Conservation (phyloP, 2,888 invertebrate species). For the Melipona beecheii region DNA sequence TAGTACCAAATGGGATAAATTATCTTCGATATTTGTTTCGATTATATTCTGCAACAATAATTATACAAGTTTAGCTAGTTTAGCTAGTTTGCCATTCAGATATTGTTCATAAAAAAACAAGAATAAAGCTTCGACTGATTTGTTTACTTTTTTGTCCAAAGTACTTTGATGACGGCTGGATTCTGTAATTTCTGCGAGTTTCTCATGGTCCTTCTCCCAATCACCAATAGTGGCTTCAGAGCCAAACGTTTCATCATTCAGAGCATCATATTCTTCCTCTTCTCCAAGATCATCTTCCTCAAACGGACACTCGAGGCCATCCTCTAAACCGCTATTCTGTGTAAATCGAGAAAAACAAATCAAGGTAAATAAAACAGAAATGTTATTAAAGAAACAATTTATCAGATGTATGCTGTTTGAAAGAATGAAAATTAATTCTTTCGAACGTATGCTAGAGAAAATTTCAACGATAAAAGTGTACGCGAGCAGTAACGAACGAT, state of each 20-base stretch:
- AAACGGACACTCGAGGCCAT: constrained; percentile 82
- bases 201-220: constrained; percentile 91
- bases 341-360: not conserved
- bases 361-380: constrained; percentile 10
- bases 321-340: constrained; percentile 74
- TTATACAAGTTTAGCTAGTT: no score
- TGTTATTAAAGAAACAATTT: not conserved
- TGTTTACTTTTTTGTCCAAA: constrained; percentile 62
- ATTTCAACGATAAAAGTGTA: not conserved
- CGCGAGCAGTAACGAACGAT: not conserved
- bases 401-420: not conserved
- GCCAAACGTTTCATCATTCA: constrained; percentile 97
- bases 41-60: constrained; percentile 73
- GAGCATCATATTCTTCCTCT: constrained; percentile 95
- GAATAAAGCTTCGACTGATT: no score
- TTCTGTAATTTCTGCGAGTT: constrained; percentile 87
- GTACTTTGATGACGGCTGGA: constrained; percentile 80
- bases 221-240: constrained; percentile 89
- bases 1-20: constrained; percentile 86
- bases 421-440: not conserved
- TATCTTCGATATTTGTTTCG: constrained; percentile 84
- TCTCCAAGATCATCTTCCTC: constrained; percentile 88
- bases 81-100: not conserved
- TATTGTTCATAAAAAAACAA: no score
- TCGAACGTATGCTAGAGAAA: not conserved